phyloP scores from a whole-genome alignment of 2,888 invertebrate genomes.

The Tetanocera ferruginea region DNA sequence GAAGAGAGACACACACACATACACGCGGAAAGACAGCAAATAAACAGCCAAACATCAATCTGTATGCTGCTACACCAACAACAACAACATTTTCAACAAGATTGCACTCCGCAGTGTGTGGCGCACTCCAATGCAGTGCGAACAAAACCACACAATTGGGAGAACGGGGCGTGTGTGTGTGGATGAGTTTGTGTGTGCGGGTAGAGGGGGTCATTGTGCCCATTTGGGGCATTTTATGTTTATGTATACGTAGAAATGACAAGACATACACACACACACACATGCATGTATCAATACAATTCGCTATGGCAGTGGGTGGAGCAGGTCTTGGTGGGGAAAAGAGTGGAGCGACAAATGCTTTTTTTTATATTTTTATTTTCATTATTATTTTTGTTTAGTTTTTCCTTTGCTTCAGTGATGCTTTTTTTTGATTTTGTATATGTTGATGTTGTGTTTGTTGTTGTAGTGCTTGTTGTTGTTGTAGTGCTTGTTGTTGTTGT shows the following conservation, averaged over 20 bases:
- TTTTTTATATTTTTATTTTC: no score
- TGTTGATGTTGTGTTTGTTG: constrained; percentile 13
- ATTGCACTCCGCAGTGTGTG: neutral
- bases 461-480: neutral
- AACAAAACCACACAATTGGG: neutral
- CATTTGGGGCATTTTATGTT: constrained; percentile 31
- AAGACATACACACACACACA: constrained; percentile 13
- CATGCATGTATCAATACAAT: neutral
- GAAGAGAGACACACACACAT: no score
- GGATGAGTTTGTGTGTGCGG: neutral
- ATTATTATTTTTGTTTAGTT: constrained; percentile 26
- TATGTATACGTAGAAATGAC: constrained; percentile 9
- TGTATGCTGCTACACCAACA: no score
- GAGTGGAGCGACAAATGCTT: no score
- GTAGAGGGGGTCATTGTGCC: constrained; percentile 23
- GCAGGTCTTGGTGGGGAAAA: neutral
- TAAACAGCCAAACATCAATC: no score
- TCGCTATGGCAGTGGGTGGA: neutral
- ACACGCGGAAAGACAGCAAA: no score
- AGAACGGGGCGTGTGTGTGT: neutral
- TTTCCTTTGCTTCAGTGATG: constrained; percentile 15
- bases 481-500: neutral
- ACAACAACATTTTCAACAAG: neutral
- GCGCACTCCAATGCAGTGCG: neutral
- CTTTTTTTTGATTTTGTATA: constrained; percentile 6